Base-by-base conservation (phyloP, 2,888 invertebrate species). In the Plagodis pulveraria region DNA sequence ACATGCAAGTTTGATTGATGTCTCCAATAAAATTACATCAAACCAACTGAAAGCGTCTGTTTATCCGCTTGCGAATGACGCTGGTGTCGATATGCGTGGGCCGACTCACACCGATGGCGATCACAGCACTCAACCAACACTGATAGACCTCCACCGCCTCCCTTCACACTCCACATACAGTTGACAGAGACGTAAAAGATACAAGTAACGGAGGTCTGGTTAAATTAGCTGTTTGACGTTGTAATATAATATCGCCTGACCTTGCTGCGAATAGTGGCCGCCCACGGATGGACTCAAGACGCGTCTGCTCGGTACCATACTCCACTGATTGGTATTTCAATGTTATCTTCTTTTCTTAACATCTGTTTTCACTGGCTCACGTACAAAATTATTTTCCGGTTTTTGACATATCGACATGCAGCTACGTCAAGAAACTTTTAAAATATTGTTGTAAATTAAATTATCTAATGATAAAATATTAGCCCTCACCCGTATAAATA, bases 231-330 rank as follows among this genome's bases (percentile, higher is more conserved):
- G 70, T 67, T 66, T 58, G 63, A 68, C 72, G 76, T 73, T 89
- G 91, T 87, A 91, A 91, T 84, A 89, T 87, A 90, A 91, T 91
- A 90, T 91, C 84, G 81, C 71, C 60, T 81, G 89, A 86, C 91
- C 91, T 91, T 91, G 91, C 90, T 84, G 73, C 79, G 88, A 92
- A 92, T 92, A 92, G 91, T 82, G 78, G 70, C 83, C 89, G 88
- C 91, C 91, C 80, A 91, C 91, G 81, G 72, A 62, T 71, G 64
- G 63, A 69, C 78, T 67, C 80, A 80, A 83, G 78, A 79, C 74
- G 72, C 68, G 76, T 73, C 71, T 73, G 66, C 72, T 69, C 66
- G 59, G 69, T 67, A 72, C 67, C 68, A 71, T 53, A 68, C 69
- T 73, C 66, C 64, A 67, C 71, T 67, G 68, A 68, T 68, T 59